Evolutionary conservation across 2,888 invertebrate species (phyloP), one percentile per base, ranked within the genome.

Genomic region (Drosophila birchii): DNA sequence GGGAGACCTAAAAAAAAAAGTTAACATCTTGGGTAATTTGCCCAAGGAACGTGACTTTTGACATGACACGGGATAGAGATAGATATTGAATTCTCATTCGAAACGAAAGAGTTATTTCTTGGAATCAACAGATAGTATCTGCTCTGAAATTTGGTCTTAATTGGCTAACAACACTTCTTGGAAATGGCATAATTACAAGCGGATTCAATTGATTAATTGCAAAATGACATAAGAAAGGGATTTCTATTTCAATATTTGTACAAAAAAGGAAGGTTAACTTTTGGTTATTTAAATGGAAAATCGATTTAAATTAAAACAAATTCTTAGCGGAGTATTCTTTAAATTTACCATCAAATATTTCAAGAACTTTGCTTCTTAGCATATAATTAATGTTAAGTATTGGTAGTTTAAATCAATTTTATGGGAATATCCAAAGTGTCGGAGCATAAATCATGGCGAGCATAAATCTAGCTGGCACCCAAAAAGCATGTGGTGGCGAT

Each of bases 41-140:
- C 69, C 68, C 43, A 39, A n/a, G 69, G 68, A 55, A 58, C 41
- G 58, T 70, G 70, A 57, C 70, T 49, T 69, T 69, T 69, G 70
- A 68, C 68, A 29, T 69, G 57, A 5, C 18, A 47, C 38, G 36
- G 47, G 43, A 58, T 11, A 14, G 12, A n/a, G 36, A 47, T 51
- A 44, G 34, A 41, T 53, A 49, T 36, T 26, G 26, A 38, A 38
- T 47, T 53, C 18, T 63, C 53, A 44, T 45, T 63, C 7, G 11
- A 44, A 36, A 7, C 16, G 7, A n/a, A n/a, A n/a, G n/a, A n/a
- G n/a, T n/a, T 18, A 38, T 34, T 68, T 56, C 70, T 36, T 3
- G 56, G 67, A 56, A 67, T 26, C 20, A 34, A 43, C 2, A 32
- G 41, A 54, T 29, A 47, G 18, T 14, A 53, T 45, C 53, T 51